Evolutionary conservation across 1,140 invertebrate species (phyloP), one percentile per base, ranked within the genome.

Genomic region (Doryteuthis pealeii): DNA sequence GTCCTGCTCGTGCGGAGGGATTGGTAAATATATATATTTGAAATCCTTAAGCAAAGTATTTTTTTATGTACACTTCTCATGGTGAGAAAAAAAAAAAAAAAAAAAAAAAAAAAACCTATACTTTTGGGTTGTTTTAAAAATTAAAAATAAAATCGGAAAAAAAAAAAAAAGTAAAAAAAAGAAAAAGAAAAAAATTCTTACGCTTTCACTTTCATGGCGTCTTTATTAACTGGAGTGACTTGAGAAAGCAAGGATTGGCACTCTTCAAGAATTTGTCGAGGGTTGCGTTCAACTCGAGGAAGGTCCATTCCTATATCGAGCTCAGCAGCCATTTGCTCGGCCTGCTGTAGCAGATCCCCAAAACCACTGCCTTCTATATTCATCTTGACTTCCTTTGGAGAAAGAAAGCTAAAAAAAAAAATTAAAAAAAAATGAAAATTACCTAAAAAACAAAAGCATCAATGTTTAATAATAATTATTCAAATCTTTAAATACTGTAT

Each of bases 171-270:
- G 4, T 3, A 40, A 28, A 62, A 62, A 12, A 62, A 28, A 62
- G 18, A 62, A 62, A 22, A 62, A 62, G 54, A n/a, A 1, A 6
- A 15, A 26, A 70, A 10, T 65, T 90, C 93, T 92, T 91, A 97
- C 95, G 96, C 96, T 90, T 97, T 95, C 77, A 95, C 93, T 89
- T 97, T 95, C 80, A 94, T 94, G 33, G 93, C 91, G 72, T 90
- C 87, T 71, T 86, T 84, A 72, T 84, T 84, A 71, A 92, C 92
- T 85, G 94, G 93, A 26, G 94, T 93, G 30, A 95, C 93, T 84
- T 93, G 91, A 1, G 93, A 92, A 90, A 95, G 95, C 14, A 98
- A 87, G 86, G 96, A 94, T 81, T 96, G 93, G 0, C 96, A 96
- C 43, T 94, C 95, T 88, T 98, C 95, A 40, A 96, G 89, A 40